These are phyloP conservation scores for Hydrophis major DNA, from an alignment of 2,797 vertebrate species.

Conservation along the genomic window DNA sequence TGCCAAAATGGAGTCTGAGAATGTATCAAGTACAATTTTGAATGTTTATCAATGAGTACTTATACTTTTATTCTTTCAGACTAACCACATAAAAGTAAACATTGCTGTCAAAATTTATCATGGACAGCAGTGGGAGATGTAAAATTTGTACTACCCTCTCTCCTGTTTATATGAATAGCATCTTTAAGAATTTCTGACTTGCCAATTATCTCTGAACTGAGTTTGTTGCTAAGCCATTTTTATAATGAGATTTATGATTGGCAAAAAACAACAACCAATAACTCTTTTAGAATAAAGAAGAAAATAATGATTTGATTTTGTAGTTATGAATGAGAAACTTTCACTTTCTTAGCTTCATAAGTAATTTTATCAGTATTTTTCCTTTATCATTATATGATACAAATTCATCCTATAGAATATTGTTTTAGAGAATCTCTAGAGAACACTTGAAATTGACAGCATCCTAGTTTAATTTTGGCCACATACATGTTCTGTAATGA, in stretches of 20 bases:
- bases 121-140: neutral
- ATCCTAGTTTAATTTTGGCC: constrained; percentile 64
- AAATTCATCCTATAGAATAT: constrained; percentile 72
- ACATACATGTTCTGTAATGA: constrained; percentile 60
- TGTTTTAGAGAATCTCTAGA: constrained; percentile 74
- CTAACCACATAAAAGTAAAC: constrained; percentile 5
- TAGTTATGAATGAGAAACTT: neutral
- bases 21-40: constrained; percentile 48
- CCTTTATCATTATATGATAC: constrained; percentile 75
- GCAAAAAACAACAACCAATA: constrained; percentile 18
- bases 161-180: neutral
- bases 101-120: neutral
- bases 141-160: neutral
- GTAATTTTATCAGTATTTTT: constrained; percentile 60
- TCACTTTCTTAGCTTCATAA: constrained; percentile 66
- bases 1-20: constrained; percentile 8
- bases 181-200: constrained; percentile 53
- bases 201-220: constrained; percentile 44
- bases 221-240: constrained; percentile 56
- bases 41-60: constrained; percentile 50
- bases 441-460: constrained; percentile 67
- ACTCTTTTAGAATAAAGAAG: neutral
- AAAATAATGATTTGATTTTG: neutral
- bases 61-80: constrained; percentile 52
- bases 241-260: constrained; percentile 71